These are phyloP conservation scores for Hylomyscus alleni DNA, from an alignment of 2,797 vertebrate genomes.

Conservation along the genomic window DNA sequence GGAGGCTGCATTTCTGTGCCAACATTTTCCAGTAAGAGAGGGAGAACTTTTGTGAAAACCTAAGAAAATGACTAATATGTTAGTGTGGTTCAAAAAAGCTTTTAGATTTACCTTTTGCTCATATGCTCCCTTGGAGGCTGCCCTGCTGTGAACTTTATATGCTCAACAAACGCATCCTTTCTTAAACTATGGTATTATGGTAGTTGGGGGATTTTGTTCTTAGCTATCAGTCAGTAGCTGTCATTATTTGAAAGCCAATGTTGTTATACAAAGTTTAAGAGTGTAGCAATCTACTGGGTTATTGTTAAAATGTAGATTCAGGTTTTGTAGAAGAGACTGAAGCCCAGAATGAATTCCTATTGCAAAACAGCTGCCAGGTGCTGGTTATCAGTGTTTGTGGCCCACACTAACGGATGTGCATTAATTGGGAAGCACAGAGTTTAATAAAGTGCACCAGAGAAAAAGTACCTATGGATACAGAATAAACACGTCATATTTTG, in stretches of 20 bases:
- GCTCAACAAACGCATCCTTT: not conserved
- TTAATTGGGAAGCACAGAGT: not conserved
- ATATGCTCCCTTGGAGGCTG: not conserved
- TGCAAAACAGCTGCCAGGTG: not conserved
- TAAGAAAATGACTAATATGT: slow-evolving; percentile 1
- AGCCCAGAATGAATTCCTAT: not conserved
- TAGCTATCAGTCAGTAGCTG: not conserved
- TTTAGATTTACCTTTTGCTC: not conserved
- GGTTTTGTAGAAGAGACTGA: not conserved
- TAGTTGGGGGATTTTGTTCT: not conserved
- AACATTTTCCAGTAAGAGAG: slow-evolving; percentile 29
- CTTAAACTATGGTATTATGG: not conserved
- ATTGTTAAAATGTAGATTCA: slow-evolving; percentile 20
- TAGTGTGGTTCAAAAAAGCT: not conserved
- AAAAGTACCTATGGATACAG: not conserved
- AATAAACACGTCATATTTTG: not conserved
- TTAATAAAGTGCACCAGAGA: not conserved
- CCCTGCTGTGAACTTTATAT: not conserved
- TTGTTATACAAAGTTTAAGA: not conserved
- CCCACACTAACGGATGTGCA: not conserved
- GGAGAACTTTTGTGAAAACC: not conserved
- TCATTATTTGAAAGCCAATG: not conserved
- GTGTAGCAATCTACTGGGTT: not conserved
- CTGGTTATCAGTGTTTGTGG: not conserved
- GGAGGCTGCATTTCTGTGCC: not conserved